These are phyloP conservation scores for Diabrotica virgifera DNA, from an alignment of 1,140 invertebrate genomes.

Conservation along the genomic window DNA sequence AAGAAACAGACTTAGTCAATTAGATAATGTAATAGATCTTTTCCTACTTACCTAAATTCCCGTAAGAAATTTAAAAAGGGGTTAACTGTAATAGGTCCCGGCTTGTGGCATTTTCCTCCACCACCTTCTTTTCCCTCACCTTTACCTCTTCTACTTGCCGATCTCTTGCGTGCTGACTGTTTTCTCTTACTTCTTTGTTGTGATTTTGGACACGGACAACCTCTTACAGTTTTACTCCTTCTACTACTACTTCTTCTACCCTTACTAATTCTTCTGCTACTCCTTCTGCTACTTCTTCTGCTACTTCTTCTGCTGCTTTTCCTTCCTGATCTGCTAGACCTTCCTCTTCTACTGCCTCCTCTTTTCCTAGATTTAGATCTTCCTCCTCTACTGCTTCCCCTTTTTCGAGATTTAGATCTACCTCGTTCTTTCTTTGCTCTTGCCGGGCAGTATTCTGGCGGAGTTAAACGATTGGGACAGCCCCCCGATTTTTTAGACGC, in stretches of 20 bases:
- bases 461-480: not conserved
- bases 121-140: not conserved
- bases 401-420: too few relatives aligned
- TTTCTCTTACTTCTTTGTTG: too few relatives aligned
- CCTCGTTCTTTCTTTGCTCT: not conserved
- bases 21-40: not conserved
- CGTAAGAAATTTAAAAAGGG: slow-evolving; percentile 31
- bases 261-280: too few relatives aligned
- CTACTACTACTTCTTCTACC: too few relatives aligned
- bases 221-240: too few relatives aligned
- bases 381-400: not conserved
- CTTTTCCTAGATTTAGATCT: not conserved
- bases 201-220: too few relatives aligned
- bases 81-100: slow-evolving; percentile 22
- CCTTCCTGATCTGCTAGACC: too few relatives aligned
- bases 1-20: not conserved
- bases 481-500: not conserved
- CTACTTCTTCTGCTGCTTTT: too few relatives aligned
- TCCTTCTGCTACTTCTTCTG: too few relatives aligned
- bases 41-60: slow-evolving; percentile 10
- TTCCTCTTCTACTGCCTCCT: not conserved
- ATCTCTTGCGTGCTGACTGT: not conserved
- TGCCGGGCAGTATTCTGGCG: not conserved
- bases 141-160: not conserved
- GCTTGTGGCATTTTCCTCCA: slow-evolving; percentile 2